phyloP scores from a whole-genome alignment of 1,140 invertebrate genomes.

The Meloidogyne floridensis region DNA sequence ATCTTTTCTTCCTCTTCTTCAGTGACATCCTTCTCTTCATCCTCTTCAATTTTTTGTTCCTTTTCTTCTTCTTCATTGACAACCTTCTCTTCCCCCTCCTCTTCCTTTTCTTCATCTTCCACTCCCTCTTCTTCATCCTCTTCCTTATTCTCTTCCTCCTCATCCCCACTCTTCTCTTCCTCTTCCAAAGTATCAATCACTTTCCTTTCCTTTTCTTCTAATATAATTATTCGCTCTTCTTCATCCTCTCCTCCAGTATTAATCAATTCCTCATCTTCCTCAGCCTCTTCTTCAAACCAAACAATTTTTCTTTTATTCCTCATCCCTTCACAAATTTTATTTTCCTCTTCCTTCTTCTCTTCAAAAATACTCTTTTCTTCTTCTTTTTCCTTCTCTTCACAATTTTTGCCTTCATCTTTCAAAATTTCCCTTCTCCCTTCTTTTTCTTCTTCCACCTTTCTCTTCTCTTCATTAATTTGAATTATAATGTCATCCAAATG shows the following conservation, averaged over 20 bases:
- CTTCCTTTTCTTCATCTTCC: no score
- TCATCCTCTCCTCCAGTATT: not conserved
- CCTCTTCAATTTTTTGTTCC: not conserved
- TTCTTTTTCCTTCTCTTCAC: not conserved
- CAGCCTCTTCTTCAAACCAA: not conserved
- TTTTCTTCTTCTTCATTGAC: not conserved
- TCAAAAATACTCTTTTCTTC: not conserved
- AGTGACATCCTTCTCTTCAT: not conserved
- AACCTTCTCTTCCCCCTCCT: not conserved
- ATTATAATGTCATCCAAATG: not conserved
- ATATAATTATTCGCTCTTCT: no score
- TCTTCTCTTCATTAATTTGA: not conserved
- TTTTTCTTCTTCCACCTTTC: not conserved
- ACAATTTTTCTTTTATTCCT: not conserved
- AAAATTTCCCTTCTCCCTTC: not conserved
- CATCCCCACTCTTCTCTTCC: not conserved
- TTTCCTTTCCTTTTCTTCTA: no score
- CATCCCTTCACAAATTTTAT: no score
- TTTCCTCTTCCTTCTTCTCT: not conserved
- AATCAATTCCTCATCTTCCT: not conserved
- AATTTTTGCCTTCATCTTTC: not conserved
- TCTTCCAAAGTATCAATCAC: not conserved
- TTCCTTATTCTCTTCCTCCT: no score
- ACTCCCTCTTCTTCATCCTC: no score
- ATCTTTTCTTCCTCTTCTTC: not conserved